Percentiles rank a stretch among this genome's conserved stretches.
phyloP scores from a whole-genome alignment of 2,113 vertebrate genomes.

The Hipposideros armiger region DNA sequence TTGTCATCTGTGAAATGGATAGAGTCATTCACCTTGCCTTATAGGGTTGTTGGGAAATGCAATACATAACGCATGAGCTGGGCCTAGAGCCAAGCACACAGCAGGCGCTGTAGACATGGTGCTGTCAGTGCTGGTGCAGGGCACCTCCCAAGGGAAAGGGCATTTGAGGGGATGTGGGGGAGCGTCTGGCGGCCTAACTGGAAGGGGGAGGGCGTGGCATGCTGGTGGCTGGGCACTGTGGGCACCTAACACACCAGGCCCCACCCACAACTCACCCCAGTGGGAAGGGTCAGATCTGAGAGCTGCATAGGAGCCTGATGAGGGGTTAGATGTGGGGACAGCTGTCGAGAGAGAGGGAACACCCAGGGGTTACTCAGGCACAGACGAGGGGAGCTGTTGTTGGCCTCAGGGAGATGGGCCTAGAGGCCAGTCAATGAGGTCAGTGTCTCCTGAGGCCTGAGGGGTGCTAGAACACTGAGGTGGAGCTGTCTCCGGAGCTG shows the following conservation, averaged over 20 bases:
- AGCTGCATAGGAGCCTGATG: background rate
- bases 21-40: background rate
- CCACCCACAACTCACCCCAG: background rate
- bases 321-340: background rate
- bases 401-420: background rate
- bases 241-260: background rate
- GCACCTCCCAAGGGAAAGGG: background rate
- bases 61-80: no score
- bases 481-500: background rate
- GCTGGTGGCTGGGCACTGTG: background rate
- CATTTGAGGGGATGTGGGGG: background rate
- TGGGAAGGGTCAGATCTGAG: background rate
- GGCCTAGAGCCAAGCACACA: background rate
- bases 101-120: accelerated
- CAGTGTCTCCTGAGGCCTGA: background rate
- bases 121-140: background rate
- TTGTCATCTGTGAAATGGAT: slow-evolving; percentile 12
- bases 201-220: background rate
- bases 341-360: background rate
- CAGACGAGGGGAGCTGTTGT: background rate
- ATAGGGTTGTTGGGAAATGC: background rate
- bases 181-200: background rate
- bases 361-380: background rate
- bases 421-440: background rate
- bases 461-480: accelerated